A percentile compares a stretch with the other conserved stretches of the same genome.
These are phyloP conservation scores for Nymphalis io DNA, from an alignment of 1,140 invertebrate genomes.

Conservation along the genomic window DNA sequence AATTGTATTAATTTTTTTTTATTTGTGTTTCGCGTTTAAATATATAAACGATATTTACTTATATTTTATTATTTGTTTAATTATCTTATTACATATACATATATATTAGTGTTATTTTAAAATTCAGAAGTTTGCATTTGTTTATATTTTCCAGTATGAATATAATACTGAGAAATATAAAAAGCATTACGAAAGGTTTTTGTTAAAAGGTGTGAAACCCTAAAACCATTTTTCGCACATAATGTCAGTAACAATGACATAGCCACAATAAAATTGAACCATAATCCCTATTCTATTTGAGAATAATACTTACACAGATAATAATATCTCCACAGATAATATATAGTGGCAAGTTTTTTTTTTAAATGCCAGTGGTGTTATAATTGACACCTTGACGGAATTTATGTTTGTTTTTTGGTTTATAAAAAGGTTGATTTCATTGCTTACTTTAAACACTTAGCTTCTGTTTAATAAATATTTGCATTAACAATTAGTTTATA, in stretches of 20 bases:
- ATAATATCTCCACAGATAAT: conserved; percentile 61
- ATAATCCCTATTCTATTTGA: conserved; percentile 58
- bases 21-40: too few species aligned
- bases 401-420: background rate
- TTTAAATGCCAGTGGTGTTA: conserved; percentile 56
- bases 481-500: background rate
- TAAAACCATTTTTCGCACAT: conserved; percentile 48
- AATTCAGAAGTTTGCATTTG: background rate
- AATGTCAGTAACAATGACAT: conserved; percentile 56
- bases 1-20: background rate
- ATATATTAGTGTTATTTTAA: too few species aligned
- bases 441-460: background rate
- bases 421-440: too few species aligned
- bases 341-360: conserved; percentile 58
- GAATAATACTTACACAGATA: conserved; percentile 51
- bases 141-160: background rate
- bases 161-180: background rate
- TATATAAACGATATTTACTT: too few species aligned
- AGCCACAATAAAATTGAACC: conserved; percentile 55
- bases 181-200: background rate
- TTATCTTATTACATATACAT: too few species aligned
- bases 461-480: conserved; percentile 1
- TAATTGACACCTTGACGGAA: conserved; percentile 52
- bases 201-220: conserved; percentile 25
- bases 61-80: too few species aligned